Evolutionary conservation across 2,797 vertebrate genomes (phyloP), one percentile per base, ranked within the genome.

Genomic region (Hydrophis major): DNA sequence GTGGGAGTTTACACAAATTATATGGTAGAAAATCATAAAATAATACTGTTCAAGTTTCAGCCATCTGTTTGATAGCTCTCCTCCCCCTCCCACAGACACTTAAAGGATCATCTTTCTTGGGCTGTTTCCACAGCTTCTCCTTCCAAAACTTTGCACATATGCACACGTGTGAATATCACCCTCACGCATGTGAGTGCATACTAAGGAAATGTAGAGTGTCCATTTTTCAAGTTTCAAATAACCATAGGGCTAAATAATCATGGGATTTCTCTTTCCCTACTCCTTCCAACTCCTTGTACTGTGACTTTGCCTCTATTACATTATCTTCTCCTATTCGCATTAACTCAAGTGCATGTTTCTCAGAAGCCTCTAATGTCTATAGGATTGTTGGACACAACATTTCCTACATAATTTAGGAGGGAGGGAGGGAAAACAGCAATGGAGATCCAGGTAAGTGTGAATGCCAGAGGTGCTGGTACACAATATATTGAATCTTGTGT

Each of bases 291-390:
- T 90, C 93, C 18, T 89, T 91, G 93, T 83, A 6, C 12, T 47
- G 47, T 28, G 53, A 61, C 60, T 95, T 47, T 10, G 66, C 89
- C 95, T 94, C 90, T 92, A 18, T 14, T 63, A 4, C 27, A 27
- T 63, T 28, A 20, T 83, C 74, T 28, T 91, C 4, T 95, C 94
- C 94, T 95, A 20, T 55, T 88, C 14, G 20, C 47, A 90, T 32
- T 91, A 94, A 93, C 47, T 95, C 93, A 42, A 93, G 32, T 95
- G 89, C 88, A 61, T 88, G 94, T 93, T 27, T 27, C 94, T 32
- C 0, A 27, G 78, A 89, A 87, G 7, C 59, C 14, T 55, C 28
- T 37, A 0, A 3, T 89, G 6, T 42, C 91, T 87, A 20, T n/a
- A 69, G 22, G 94, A 88, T 59, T 93, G 90, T 78, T 90, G 94